These are phyloP conservation scores for Omphaloscelis lunosa DNA, from an alignment of 2,888 invertebrate species.

Conservation along the genomic window DNA sequence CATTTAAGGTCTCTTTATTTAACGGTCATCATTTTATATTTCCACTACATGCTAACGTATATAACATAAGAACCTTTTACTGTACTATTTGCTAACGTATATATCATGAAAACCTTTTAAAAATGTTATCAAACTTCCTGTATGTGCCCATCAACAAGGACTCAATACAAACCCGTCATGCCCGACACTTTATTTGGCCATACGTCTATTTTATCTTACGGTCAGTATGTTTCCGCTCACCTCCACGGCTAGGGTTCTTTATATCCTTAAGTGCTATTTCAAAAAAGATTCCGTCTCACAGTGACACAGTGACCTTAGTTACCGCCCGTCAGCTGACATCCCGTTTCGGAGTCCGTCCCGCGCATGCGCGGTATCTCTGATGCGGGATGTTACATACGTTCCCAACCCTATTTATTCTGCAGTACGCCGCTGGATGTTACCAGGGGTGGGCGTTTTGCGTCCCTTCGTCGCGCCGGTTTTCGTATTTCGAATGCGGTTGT, in stretches of 20 bases:
- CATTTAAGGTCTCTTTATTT: background rate
- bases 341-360: slow-evolving; percentile 70
- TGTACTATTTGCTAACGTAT: background rate
- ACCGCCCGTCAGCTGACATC: slow-evolving; percentile 85
- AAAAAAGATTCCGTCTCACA: slow-evolving; percentile 64
- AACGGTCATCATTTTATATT: background rate
- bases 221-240: slow-evolving; percentile 39
- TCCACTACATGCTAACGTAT: too few species aligned
- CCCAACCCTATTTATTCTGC: slow-evolving; percentile 77
- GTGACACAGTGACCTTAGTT: slow-evolving; percentile 88
- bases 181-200: slow-evolving; percentile 11
- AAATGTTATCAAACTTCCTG: slow-evolving; percentile 2
- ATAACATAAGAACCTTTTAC: too few species aligned
- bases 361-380: slow-evolving; percentile 81
- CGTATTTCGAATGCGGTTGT: slow-evolving; percentile 66
- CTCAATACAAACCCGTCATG: slow-evolving; percentile 26
- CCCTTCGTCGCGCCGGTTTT: slow-evolving; percentile 49
- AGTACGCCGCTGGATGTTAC: slow-evolving; percentile 76
- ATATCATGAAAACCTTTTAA: background rate
- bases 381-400: slow-evolving; percentile 82
- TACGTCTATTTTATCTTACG: slow-evolving; percentile 42
- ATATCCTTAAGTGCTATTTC: slow-evolving; percentile 60
- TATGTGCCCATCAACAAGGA: slow-evolving; percentile 22
- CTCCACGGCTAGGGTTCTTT: slow-evolving; percentile 49
- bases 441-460: slow-evolving; percentile 70